Conservation (phyloP, 2,113 vertebrate species). For the Hemibates koningsi region DNA sequence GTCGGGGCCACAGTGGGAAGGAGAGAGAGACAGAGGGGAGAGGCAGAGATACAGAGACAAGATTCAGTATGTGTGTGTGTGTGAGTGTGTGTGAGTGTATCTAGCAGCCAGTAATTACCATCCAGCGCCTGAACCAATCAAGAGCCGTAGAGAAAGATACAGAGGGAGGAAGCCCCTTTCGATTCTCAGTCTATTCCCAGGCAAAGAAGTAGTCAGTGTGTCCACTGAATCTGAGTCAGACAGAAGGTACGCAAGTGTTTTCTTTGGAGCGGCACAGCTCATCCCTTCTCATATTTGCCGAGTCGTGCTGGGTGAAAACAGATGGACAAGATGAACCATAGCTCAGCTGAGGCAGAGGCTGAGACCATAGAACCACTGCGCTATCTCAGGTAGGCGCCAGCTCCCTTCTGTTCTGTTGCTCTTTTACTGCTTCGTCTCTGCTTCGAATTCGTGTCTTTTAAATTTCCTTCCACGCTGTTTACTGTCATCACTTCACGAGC, state of each 20-base stretch:
- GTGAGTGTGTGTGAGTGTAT: not conserved
- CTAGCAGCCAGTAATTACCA: slow-evolving; percentile 32
- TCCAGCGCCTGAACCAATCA: slow-evolving; percentile 38
- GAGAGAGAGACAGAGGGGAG: slow-evolving; percentile 22
- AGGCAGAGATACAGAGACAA: slow-evolving; percentile 22
- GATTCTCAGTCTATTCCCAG: slow-evolving; percentile 11
- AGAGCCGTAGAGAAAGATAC: slow-evolving; percentile 1
- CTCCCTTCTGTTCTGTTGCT: not conserved
- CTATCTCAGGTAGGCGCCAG: slow-evolving; percentile 71
- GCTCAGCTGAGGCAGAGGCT: slow-evolving; percentile 67
- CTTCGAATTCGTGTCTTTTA: not conserved
- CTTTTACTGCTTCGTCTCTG: not conserved
- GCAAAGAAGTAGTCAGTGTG: slow-evolving; percentile 19
- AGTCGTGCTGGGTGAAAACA: slow-evolving; percentile 24
- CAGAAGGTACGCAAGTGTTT: slow-evolving; percentile 20
- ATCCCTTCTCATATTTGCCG: slow-evolving; percentile 17
- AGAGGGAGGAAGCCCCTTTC: slow-evolving; percentile 25
- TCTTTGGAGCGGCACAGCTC: slow-evolving; percentile 22
- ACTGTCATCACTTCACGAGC: not conserved
- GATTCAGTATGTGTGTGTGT: not conserved
- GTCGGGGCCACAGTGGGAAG: slow-evolving; percentile 38
- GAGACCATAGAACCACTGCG: slow-evolving; percentile 72
- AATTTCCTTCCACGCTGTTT: not conserved
- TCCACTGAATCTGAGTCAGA: slow-evolving; percentile 21
- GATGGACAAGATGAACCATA: slow-evolving; percentile 74